Evolutionary conservation across 92 coral and sea anemone species (phyloP).

Genomic region (Diadumene lineata): DNA sequence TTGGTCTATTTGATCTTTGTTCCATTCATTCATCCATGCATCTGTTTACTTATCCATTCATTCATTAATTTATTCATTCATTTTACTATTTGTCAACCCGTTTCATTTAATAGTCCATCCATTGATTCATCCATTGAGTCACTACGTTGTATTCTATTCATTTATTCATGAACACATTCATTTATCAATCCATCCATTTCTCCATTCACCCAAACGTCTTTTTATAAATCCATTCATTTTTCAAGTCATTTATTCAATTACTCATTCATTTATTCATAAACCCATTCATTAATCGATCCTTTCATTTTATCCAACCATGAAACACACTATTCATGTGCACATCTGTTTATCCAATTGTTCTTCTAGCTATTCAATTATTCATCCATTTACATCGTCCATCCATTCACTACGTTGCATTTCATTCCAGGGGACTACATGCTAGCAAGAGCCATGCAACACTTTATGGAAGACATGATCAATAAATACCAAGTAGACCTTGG

Average conservation of each 20-base stretch:
- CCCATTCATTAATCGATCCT: too few species aligned
- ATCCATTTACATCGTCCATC: not conserved
- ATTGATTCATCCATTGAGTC: not conserved
- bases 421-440: constrained; percentile 75
- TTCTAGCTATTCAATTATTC: not conserved
- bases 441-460: constrained; percentile 73
- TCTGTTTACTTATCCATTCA: too few species aligned
- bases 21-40: not conserved
- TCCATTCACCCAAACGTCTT: not conserved
- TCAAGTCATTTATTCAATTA: too few species aligned
- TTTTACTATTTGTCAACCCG: too few species aligned
- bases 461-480: constrained; percentile 73
- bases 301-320: too few species aligned
- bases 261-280: too few species aligned
- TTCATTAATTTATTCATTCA: too few species aligned
- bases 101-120: not conserved
- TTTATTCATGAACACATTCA: too few species aligned
- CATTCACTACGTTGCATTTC: not conserved
- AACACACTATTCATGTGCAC: not conserved
- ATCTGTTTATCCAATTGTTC: not conserved
- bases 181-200: not conserved
- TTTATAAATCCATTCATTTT: not conserved
- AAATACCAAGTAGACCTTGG: constrained; percentile 87
- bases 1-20: too few species aligned
- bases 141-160: too few species aligned